Base-by-base conservation (phyloP, 30 jellyfish, hydroid and myxozoan genomes). In the Turritopsis dohrnii region DNA sequence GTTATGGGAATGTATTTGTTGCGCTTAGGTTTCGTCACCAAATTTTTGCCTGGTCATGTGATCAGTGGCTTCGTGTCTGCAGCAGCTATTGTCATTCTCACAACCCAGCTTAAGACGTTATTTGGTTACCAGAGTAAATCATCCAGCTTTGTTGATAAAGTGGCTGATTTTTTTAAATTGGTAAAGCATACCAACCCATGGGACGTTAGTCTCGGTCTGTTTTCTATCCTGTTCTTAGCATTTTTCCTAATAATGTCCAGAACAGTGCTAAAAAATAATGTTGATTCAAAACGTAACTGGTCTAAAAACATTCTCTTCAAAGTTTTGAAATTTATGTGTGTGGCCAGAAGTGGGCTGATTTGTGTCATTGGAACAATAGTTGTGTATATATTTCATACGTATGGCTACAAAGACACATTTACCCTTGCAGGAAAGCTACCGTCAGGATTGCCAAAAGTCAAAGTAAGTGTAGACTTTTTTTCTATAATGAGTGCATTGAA, bases 21-120 rank as follows among this genome's bases (percentile, higher is more conserved):
- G 66, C 83, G 94, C 22, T 92, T 92, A 0, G 98, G 96, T 0
- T 84, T 84, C 73, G 81, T 92, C 54, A 89, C 93, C 23, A 89
- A 89, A 28, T 88, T 87, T 73, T 27, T 92, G 28, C 84, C 98
- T 71, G 66, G 41, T 88, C 92, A 95, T 21, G 98, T 92, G 65
- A 82, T 87, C 77, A 82, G 96, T 74, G 98, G 93, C 20, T 88
- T 92, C 87, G 90, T 92, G 0, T 88, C 98, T n/a, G 96, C 98
- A 16, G 81, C 95, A 79, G 87, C 98, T 23, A 71, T 92, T 13
- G 79, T 82, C 27, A 88, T 88, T 29, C 30, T 93, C 3, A 74
- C 72, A 27, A 81, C 93, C 65, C 98, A 92, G 76, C 90, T 92
- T 24, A 83, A 81, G 65, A 88, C 72, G 52, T 76, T 92, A 82